These are phyloP conservation scores for Micromesistius poutassou DNA, from an alignment of 2,797 vertebrate species.

Conservation along the genomic window DNA sequence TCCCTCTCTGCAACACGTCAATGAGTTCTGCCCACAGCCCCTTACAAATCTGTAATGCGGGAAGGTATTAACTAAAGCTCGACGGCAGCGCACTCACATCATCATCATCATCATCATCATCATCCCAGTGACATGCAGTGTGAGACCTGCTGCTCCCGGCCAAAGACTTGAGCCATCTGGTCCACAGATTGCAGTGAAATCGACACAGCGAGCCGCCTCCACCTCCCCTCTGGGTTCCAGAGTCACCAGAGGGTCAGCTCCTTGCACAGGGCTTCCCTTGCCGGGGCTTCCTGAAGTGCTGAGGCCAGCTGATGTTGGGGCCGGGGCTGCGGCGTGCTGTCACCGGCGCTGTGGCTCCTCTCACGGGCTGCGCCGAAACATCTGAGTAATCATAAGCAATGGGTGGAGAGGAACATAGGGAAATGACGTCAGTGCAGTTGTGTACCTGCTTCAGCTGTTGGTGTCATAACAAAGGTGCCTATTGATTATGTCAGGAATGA, in stretches of 20 bases:
- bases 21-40: conserved; percentile 58
- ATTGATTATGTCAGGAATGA: conserved; percentile 95
- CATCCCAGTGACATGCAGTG: conserved; percentile 58
- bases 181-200: conserved; percentile 79
- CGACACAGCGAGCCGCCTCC: conserved; percentile 74
- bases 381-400: background rate
- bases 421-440: background rate
- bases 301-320: background rate
- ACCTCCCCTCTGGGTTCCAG: conserved; percentile 81
- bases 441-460: conserved; percentile 92
- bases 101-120: conserved; percentile 24
- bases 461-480: conserved; percentile 99
- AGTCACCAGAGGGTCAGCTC: conserved; percentile 82
- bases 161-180: conserved; percentile 89
- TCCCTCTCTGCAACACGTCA: conserved; percentile 21
- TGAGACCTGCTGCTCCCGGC: conserved; percentile 82
- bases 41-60: conserved; percentile 67
- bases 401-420: background rate
- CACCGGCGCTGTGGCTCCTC: background rate
- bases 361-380: background rate
- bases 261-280: conserved; percentile 75
- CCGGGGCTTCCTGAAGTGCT: conserved; percentile 46
- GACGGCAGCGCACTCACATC: conserved; percentile 62
- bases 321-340: too few species aligned
- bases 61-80: conserved; percentile 72